Evolutionary conservation across 2,888 invertebrate genomes (phyloP).

Genomic region (Pandemis heparana): DNA sequence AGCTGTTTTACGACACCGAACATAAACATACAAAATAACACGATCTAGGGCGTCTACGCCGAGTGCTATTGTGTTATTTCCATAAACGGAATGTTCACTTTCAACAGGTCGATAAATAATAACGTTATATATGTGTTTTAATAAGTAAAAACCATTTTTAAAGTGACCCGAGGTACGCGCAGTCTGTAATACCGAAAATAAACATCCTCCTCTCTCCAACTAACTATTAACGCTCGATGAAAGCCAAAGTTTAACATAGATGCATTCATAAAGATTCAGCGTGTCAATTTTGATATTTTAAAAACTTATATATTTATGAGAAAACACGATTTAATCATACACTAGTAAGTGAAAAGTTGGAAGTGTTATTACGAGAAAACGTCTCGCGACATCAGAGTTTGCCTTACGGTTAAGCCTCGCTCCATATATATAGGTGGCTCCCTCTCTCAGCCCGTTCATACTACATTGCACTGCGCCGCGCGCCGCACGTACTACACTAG

Average conservation of each 20-base stretch:
- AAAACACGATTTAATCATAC: constrained; percentile 29
- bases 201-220: not conserved
- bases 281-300: not conserved
- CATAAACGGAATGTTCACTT: constrained; percentile 24
- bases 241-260: constrained; percentile 33
- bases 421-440: constrained; percentile 25
- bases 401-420: constrained; percentile 17
- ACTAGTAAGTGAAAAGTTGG: constrained; percentile 36
- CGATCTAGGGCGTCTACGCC: not conserved
- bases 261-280: constrained; percentile 14
- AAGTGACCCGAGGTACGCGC: constrained; percentile 29
- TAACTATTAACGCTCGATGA: not conserved
- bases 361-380: constrained; percentile 37
- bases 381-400: constrained; percentile 20
- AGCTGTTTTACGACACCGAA: constrained; percentile 5
- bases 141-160: constrained; percentile 37
- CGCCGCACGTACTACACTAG: constrained; percentile 1
- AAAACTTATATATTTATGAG: not conserved
- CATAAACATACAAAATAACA: not conserved
- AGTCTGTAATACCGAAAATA: constrained; percentile 29
- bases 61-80: not conserved
- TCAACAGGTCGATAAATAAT: constrained; percentile 16
- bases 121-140: constrained; percentile 8
- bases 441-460: not conserved
- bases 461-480: constrained; percentile 9